phyloP scores from a whole-genome alignment of 2,113 vertebrate genomes.

The Sporophila hypoxantha region DNA sequence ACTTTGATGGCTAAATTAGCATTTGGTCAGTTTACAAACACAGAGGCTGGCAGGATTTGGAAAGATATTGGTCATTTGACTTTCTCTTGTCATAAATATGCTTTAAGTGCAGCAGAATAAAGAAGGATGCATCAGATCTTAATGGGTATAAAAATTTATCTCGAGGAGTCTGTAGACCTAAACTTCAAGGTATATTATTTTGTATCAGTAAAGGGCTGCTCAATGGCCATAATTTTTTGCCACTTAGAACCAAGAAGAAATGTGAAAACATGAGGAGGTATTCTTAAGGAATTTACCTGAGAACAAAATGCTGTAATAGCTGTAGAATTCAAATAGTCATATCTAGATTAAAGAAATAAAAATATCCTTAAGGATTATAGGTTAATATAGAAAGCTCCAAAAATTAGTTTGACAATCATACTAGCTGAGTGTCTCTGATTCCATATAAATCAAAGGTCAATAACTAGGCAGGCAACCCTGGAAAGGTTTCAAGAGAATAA shows the following conservation, averaged over 20 bases:
- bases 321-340: neutral
- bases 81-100: neutral
- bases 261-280: neutral
- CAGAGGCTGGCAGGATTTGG: neutral
- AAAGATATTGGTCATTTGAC: neutral
- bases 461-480: neutral
- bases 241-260: neutral
- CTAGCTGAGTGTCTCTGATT: neutral
- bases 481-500: neutral
- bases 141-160: neutral
- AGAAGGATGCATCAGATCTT: neutral
- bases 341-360: neutral
- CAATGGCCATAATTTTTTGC: neutral
- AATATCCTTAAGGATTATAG: neutral
- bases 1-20: neutral
- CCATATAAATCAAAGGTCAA: neutral
- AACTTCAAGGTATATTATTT: neutral
- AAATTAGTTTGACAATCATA: neutral
- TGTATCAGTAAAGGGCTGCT: neutral
- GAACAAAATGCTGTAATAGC: neutral
- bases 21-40: neutral
- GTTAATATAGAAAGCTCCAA: neutral
- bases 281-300: neutral
- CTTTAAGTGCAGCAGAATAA: neutral
- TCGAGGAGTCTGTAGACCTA: neutral